Evolutionary conservation across 2,797 vertebrate species (phyloP).

Genomic region (Lagocephalus sceleratus): DNA sequence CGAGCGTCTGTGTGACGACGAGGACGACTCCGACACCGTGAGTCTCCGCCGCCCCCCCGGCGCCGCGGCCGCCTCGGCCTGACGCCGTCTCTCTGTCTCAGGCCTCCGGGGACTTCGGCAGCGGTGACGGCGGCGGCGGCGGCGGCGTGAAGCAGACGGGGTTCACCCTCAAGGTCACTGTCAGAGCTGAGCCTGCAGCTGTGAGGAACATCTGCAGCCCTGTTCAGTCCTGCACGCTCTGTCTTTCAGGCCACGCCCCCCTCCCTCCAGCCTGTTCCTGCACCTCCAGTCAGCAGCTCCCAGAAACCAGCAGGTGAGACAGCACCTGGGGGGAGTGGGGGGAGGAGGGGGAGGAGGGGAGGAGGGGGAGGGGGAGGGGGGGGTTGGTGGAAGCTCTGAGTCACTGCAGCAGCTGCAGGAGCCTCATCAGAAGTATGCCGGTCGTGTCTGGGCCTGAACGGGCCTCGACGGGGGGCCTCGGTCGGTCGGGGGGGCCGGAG

Average conservation of each 20-base stretch:
- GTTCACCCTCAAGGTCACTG: conserved; percentile 33
- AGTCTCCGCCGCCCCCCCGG: conserved; percentile 21
- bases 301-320: conserved; percentile 44
- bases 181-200: too few species aligned
- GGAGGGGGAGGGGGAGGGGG: not conserved
- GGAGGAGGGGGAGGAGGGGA: conserved; percentile 1
- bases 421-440: conserved; percentile 25
- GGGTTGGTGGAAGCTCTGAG: conserved; percentile 24
- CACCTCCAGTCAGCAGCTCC: conserved; percentile 52
- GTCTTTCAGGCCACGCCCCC: conserved; percentile 48
- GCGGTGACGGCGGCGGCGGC: conserved; percentile 47
- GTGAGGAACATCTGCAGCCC: too few species aligned
- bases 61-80: not conserved
- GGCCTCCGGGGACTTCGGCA: conserved; percentile 72
- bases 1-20: conserved; percentile 79
- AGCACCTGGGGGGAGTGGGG: not conserved
- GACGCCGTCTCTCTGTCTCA: conserved; percentile 16
- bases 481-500: too few species aligned
- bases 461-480: too few species aligned
- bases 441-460: conserved; percentile 42
- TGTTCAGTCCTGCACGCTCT: not conserved
- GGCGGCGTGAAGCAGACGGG: conserved; percentile 5
- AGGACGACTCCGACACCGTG: conserved; percentile 78
- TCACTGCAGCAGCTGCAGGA: conserved; percentile 13
- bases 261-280: conserved; percentile 47